Base-by-base conservation (phyloP, 2,888 invertebrate species). In the Exocentrus adspersus region DNA sequence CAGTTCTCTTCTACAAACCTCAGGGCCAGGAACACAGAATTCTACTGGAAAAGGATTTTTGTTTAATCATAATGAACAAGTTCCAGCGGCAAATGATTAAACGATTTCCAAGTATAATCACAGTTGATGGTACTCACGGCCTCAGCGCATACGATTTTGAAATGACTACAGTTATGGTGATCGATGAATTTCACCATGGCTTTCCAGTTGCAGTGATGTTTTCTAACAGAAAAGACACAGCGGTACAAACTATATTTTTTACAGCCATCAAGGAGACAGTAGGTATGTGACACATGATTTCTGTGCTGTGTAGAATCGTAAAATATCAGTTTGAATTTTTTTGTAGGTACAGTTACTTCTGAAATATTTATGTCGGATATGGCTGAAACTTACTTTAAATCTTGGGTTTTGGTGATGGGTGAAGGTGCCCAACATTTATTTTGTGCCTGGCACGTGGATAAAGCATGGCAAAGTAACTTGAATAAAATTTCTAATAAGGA, bases 141-240 rank as follows among this genome's bases (percentile, higher is more conserved):
- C n/a, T n/a, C n/a, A n/a, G n/a, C n/a, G n/a, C n/a, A n/a, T n/a
- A n/a, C n/a, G n/a, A n/a, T n/a, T n/a, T n/a, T n/a, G n/a, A n/a
- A n/a, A n/a, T n/a, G n/a, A n/a, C n/a, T n/a, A n/a, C n/a, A n/a
- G n/a, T n/a, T n/a, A n/a, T n/a, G n/a, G n/a, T n/a, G n/a, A n/a
- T n/a, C n/a, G n/a, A n/a, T n/a, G n/a, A n/a, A n/a, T n/a, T 60
- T 54, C 45, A 62, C 9, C 63, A 72, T 43, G 66, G 68, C 16
- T 67, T 69, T 45, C 69, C 71, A 28, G 46, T 43, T 12, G 63
- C 65, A 10, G 54, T 30, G 28, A 53, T 71, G 57, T 54, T 72
- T n/a, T n/a, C n/a, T n/a, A n/a, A n/a, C n/a, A n/a, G n/a, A n/a
- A n/a, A n/a, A n/a, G n/a, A n/a, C n/a, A 63, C 62, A 9, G n/a